Evolutionary conservation across 2,888 invertebrate species (phyloP).

Genomic region (Dasypolia templi): DNA sequence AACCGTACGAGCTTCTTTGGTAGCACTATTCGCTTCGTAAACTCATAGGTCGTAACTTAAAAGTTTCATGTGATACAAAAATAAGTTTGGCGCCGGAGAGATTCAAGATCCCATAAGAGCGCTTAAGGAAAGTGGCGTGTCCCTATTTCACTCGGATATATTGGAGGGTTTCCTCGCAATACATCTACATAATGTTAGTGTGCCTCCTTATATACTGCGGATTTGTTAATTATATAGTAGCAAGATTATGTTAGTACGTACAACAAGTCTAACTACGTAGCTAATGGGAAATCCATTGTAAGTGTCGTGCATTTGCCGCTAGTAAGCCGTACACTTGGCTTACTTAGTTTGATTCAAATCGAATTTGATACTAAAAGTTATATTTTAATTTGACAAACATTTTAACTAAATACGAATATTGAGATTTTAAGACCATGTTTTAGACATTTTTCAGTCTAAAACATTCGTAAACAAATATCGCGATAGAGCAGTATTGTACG

Average conservation of each 20-base stretch:
- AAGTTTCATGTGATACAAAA: conserved; percentile 75
- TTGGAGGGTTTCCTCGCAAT: conserved; percentile 59
- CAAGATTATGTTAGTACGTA: conserved; percentile 27
- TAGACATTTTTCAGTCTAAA: not conserved
- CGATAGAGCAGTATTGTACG: conserved; percentile 37
- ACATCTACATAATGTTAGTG: conserved; percentile 63
- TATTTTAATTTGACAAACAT: not conserved
- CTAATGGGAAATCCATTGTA: conserved; percentile 14
- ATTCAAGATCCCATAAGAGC: conserved; percentile 76
- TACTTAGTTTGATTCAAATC: not conserved
- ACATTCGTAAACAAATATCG: conserved; percentile 18
- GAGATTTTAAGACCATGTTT: not conserved
- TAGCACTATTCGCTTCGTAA: conserved; percentile 49
- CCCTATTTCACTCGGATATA: conserved; percentile 69
- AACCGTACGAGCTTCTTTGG: conserved; percentile 35
- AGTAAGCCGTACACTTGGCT: not conserved
- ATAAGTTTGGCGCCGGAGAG: conserved; percentile 73
- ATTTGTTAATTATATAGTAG: conserved; percentile 59
- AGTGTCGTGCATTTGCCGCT: not conserved
- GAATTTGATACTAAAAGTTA: not conserved
- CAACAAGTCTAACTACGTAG: conserved; percentile 10
- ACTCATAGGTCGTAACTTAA: conserved; percentile 72
- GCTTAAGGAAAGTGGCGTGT: conserved; percentile 72
- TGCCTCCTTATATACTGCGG: conserved; percentile 37
- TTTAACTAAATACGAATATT: no score